These are phyloP conservation scores for Drosophila arawakana DNA, from an alignment of 1,140 invertebrate genomes.

Conservation along the genomic window DNA sequence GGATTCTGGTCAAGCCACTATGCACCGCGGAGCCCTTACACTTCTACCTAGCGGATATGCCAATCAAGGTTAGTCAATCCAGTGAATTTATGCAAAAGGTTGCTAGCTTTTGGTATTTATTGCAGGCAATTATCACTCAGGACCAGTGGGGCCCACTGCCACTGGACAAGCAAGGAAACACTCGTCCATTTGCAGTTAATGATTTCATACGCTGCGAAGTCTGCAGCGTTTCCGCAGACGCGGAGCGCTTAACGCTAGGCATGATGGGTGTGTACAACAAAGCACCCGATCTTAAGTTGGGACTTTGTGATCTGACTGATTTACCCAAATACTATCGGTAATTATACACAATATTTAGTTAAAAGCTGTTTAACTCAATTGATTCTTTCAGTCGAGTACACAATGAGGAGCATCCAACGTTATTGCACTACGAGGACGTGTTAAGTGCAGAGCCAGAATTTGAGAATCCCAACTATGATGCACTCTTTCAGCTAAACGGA, in stretches of 20 bases:
- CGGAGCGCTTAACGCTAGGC: conserved; percentile 94
- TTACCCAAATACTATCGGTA: conserved; percentile 95
- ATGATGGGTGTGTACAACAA: conserved; percentile 92
- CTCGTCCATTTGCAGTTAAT: conserved; percentile 91
- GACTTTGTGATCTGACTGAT: conserved; percentile 93
- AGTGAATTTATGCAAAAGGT: background rate
- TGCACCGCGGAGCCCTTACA: conserved; percentile 91
- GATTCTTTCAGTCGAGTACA: conserved; percentile 43
- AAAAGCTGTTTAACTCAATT: background rate
- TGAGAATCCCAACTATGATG: conserved; percentile 93
- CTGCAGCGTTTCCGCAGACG: conserved; percentile 93
- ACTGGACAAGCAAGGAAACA: conserved; percentile 91
- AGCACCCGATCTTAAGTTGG: conserved; percentile 89
- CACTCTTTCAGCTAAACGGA: conserved; percentile 70
- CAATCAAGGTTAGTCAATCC: conserved; percentile 88
- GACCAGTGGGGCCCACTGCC: conserved; percentile 61
- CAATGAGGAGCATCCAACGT: conserved; percentile 39
- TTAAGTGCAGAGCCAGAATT: conserved; percentile 94
- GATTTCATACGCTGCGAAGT: conserved; percentile 95
- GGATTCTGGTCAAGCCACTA: conserved; percentile 92
- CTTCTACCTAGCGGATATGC: conserved; percentile 92
- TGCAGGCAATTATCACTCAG: conserved; percentile 60
- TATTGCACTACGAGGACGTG: conserved; percentile 89
- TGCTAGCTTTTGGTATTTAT: background rate
- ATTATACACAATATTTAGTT: background rate